Evolutionary conservation across 2,888 invertebrate species (phyloP).

Genomic region (Eupithecia insigniata): DNA sequence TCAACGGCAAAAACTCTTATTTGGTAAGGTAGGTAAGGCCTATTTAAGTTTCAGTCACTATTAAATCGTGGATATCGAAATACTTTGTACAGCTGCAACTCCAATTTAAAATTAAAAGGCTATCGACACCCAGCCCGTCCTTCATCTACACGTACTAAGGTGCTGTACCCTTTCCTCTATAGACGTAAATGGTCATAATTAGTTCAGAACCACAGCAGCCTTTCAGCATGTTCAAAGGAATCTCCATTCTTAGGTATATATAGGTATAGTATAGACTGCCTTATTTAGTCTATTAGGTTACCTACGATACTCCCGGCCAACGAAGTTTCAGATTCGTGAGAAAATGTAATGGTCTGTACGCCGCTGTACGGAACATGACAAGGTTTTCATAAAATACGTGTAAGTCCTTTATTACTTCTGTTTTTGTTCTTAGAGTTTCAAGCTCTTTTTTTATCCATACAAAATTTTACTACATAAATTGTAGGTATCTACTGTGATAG

Average conservation of each 20-base stretch:
- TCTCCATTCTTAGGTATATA: constrained; percentile 48
- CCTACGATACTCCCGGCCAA: constrained; percentile 11
- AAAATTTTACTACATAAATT: not conserved
- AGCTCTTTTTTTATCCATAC: not conserved
- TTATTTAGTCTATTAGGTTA: constrained; percentile 32
- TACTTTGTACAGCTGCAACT: not conserved
- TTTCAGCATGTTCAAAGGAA: constrained; percentile 56
- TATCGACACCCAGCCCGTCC: constrained; percentile 28
- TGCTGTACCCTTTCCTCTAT: constrained; percentile 37
- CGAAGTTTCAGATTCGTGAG: not conserved
- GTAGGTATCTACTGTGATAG: too few species aligned
- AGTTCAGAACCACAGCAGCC: constrained; percentile 54
- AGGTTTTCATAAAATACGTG: not conserved
- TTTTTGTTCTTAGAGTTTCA: not conserved
- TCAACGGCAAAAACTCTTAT: not conserved
- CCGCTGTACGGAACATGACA: not conserved
- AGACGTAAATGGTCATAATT: constrained; percentile 65
- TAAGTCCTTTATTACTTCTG: not conserved
- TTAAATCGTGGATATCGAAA: not conserved
- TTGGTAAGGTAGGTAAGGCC: not conserved
- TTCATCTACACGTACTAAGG: constrained; percentile 32
- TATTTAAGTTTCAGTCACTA: not conserved
- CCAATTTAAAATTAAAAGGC: constrained; percentile 24
- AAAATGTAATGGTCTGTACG: not conserved
- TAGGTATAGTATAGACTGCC: constrained; percentile 39